A percentile compares a stretch with the other conserved stretches of the same genome.
These are phyloP conservation scores for Melanogrammus aeglefinus DNA, from an alignment of 2,797 vertebrate genomes.

Conservation along the genomic window DNA sequence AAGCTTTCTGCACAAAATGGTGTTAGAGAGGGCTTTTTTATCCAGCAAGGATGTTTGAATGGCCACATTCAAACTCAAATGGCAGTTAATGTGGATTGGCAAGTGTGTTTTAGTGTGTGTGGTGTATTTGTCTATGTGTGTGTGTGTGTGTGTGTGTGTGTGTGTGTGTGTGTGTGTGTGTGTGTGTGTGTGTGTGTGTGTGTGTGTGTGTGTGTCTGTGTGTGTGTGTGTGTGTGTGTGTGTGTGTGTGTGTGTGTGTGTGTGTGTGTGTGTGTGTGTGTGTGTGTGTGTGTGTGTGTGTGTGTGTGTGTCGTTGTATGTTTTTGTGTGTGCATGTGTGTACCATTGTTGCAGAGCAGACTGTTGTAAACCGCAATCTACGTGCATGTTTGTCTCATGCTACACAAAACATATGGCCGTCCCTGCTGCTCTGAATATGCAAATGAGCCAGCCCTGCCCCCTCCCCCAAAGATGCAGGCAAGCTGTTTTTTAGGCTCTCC, in stretches of 20 bases:
- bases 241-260: constrained; percentile 29
- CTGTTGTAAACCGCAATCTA: constrained; percentile 15
- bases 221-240: constrained; percentile 7
- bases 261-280: constrained; percentile 27
- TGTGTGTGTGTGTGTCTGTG: no score
- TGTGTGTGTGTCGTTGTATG: constrained; percentile 21
- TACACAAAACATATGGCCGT: constrained; percentile 59
- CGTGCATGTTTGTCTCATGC: constrained; percentile 44
- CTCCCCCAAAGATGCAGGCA: constrained; percentile 40
- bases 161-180: constrained; percentile 19
- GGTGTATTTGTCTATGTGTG: constrained; percentile 14
- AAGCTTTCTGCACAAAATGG: constrained; percentile 63
- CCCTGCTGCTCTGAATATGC: constrained; percentile 67
- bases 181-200: constrained; percentile 16
- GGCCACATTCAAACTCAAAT: constrained; percentile 35
- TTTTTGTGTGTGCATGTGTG: constrained; percentile 25
- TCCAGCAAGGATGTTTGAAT: constrained; percentile 32
- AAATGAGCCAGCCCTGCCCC: constrained; percentile 42
- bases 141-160: constrained; percentile 28
- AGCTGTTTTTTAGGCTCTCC: constrained; percentile 29
- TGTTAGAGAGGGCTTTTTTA: constrained; percentile 30
- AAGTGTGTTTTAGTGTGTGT: constrained; percentile 19
- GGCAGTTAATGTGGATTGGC: constrained; percentile 41
- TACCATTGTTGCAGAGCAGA: constrained; percentile 27
- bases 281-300: constrained; percentile 13